These are phyloP conservation scores for Aphidius ervi DNA, from an alignment of 1,140 invertebrate genomes.

Conservation along the genomic window DNA sequence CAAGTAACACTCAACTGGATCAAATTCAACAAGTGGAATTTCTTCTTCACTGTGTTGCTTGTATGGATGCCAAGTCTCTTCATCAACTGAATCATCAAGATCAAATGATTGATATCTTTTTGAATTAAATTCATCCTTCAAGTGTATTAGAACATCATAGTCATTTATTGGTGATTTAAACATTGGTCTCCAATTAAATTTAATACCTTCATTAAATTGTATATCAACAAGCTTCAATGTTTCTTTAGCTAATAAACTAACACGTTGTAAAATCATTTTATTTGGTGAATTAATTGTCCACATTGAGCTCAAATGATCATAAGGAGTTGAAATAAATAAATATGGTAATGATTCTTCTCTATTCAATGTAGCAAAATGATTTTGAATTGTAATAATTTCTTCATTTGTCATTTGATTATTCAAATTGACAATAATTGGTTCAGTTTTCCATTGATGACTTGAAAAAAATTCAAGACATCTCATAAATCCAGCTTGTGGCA, in stretches of 20 bases:
- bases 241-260: constrained; percentile 64
- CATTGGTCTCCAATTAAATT: constrained; percentile 50
- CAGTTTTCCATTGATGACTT: constrained; percentile 67
- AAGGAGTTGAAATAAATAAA: constrained; percentile 75
- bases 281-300: constrained; percentile 65
- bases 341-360: constrained; percentile 59
- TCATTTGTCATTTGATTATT: constrained; percentile 70
- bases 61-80: constrained; percentile 27
- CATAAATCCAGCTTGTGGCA: constrained; percentile 70
- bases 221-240: constrained; percentile 58
- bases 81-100: constrained; percentile 16
- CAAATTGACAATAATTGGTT: constrained; percentile 76
- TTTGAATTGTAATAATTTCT: constrained; percentile 68
- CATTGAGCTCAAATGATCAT: constrained; percentile 62
- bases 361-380: constrained; percentile 36
- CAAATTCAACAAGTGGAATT: constrained; percentile 72
- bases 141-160: constrained; percentile 74
- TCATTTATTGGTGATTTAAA: constrained; percentile 65
- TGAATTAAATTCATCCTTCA: constrained; percentile 59
- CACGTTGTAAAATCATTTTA: constrained; percentile 61
- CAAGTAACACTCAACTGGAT: constrained; percentile 73
- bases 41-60: constrained; percentile 33
- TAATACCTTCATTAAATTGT: constrained; percentile 35
- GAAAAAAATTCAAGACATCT: constrained; percentile 70
- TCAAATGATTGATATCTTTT: constrained; percentile 48